Evolutionary conservation across 2,113 vertebrate genomes (phyloP).

Genomic region (Alosa alosa): DNA sequence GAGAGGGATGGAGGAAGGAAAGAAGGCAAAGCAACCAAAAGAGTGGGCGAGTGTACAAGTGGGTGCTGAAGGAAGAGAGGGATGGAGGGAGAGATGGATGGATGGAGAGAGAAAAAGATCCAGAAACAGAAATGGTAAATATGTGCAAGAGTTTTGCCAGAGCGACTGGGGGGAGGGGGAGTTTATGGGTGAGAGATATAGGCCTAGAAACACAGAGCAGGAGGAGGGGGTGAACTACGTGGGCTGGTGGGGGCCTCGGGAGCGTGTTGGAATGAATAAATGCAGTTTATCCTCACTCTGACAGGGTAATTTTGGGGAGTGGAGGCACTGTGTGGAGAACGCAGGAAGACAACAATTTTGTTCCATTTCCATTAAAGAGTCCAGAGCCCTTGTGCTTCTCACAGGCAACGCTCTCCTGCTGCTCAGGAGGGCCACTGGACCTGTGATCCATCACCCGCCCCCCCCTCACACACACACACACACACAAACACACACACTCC

Average conservation of each 20-base stretch:
- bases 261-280: slow-evolving; percentile 73
- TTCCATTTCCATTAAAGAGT: slow-evolving; percentile 88
- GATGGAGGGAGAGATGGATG: not conserved
- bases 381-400: slow-evolving; percentile 72
- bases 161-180: slow-evolving; percentile 6
- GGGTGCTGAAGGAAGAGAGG: not conserved
- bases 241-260: slow-evolving; percentile 32
- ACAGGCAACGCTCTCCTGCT: slow-evolving; percentile 48
- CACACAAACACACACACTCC: not conserved
- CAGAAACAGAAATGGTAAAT: slow-evolving; percentile 6
- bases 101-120: not conserved
- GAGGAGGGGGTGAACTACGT: not conserved
- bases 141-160: not conserved
- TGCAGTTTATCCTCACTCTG: slow-evolving; percentile 69
- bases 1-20: not conserved
- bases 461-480: not conserved
- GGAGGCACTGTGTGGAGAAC: slow-evolving; percentile 66
- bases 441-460: slow-evolving; percentile 48
- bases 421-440: not conserved
- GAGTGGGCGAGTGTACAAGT: slow-evolving; percentile 29
- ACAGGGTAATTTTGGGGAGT: slow-evolving; percentile 79
- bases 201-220: slow-evolving; percentile 25
- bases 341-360: slow-evolving; percentile 94
- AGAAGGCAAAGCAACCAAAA: not conserved
- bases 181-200: slow-evolving; percentile 22